These are phyloP conservation scores for Brachionus calyciflorus DNA, from an alignment of 1,140 invertebrate genomes.

Conservation along the genomic window DNA sequence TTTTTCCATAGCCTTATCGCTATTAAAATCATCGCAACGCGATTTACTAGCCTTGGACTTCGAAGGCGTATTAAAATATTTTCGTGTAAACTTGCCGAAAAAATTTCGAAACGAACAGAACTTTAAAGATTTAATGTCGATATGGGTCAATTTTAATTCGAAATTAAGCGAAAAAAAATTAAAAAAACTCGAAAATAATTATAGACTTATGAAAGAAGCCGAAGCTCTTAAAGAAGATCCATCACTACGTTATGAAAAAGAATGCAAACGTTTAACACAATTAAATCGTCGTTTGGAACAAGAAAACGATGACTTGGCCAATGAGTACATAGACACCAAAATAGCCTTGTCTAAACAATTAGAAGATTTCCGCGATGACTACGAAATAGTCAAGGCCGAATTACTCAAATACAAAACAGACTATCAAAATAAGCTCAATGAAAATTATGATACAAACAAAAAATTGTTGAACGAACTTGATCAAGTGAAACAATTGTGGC, in stretches of 20 bases:
- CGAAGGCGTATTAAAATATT: constrained; percentile 86
- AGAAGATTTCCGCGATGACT: constrained; percentile 60
- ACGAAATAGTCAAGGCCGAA: constrained; percentile 26
- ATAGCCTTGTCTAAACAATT: constrained; percentile 64
- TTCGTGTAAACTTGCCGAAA: constrained; percentile 89
- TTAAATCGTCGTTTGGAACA: constrained; percentile 64
- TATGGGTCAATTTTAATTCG: background rate
- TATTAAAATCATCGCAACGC: constrained; percentile 84
- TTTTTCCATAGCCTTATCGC: constrained; percentile 89
- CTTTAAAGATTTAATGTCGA: constrained; percentile 76
- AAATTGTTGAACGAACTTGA: constrained; percentile 34
- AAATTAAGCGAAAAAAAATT: constrained; percentile 72
- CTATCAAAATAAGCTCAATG: constrained; percentile 35
- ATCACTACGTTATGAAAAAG: constrained; percentile 25
- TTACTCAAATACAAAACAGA: constrained; percentile 29
- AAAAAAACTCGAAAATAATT: constrained; percentile 93
- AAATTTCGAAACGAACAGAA: constrained; percentile 86
- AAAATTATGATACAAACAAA: constrained; percentile 35
- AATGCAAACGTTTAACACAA: constrained; percentile 48
- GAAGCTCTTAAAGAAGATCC: constrained; percentile 32
- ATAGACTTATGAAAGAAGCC: constrained; percentile 59
- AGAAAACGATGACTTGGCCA: constrained; percentile 69
- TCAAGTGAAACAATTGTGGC: constrained; percentile 33
- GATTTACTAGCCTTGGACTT: constrained; percentile 93
- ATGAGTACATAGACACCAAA: constrained; percentile 67